A percentile compares a stretch with the other conserved stretches of the same genome.
Conservation (phyloP, 2,888 invertebrate genomes). For the Xylota sylvarum region DNA sequence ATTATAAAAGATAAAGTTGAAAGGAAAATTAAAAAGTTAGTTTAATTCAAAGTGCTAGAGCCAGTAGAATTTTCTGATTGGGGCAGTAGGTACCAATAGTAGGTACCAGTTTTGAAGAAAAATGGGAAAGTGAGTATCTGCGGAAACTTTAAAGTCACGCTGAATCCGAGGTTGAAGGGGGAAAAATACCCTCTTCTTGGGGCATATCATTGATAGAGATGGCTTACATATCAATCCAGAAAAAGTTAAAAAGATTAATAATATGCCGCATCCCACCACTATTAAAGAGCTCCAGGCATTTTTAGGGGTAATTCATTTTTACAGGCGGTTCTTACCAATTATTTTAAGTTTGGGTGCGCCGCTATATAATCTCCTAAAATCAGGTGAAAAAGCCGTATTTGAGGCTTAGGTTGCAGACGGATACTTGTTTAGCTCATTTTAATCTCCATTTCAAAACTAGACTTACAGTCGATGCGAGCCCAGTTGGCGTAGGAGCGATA, state of each 20-base stretch:
- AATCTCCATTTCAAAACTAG: conserved; percentile 56
- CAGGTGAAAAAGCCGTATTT: conserved; percentile 78
- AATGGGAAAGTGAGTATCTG: conserved; percentile 78
- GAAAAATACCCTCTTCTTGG: conserved; percentile 79
- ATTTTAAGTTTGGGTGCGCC: conserved; percentile 79
- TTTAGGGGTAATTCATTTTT: conserved; percentile 82
- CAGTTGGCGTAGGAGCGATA: conserved; percentile 79
- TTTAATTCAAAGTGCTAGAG: conserved; percentile 48
- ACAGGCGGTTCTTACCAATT: conserved; percentile 81
- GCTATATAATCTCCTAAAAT: conserved; percentile 78
- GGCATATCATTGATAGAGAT: conserved; percentile 79
- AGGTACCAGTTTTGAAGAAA: too few species aligned
- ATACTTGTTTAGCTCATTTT: conserved; percentile 77
- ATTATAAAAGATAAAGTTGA: conserved; percentile 17
- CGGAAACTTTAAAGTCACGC: conserved; percentile 65
- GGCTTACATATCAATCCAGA: conserved; percentile 79
- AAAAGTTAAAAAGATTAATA: conserved; percentile 68
- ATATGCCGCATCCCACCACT: conserved; percentile 69
- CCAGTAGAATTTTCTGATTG: conserved; percentile 61
- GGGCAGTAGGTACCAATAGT: too few species aligned
- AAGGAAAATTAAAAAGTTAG: conserved; percentile 45
- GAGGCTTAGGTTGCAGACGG: conserved; percentile 78
- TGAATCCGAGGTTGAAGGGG: conserved; percentile 77
- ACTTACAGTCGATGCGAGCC: conserved; percentile 77
- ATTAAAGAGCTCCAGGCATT: conserved; percentile 78